Conservation (phyloP, 1,140 invertebrate species). For the Adelges cooleyi region DNA sequence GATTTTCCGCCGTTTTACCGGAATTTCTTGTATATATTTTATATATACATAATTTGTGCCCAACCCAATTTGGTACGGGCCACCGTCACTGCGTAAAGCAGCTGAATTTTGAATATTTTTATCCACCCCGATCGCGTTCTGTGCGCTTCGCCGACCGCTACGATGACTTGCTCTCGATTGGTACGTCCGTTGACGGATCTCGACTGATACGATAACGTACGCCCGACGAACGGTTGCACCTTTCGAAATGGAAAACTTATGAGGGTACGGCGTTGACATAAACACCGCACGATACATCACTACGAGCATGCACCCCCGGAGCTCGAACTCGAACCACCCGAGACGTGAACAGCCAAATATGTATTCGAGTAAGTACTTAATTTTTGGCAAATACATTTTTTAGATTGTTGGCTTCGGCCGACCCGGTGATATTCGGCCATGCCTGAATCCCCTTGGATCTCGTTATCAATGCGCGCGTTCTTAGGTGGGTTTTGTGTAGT, state of each 20-base stretch:
- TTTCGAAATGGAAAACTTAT: neutral
- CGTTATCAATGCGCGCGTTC: too few species aligned
- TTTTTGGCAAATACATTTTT: too few species aligned
- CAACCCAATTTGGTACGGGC: conserved; percentile 23
- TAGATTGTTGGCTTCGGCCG: too few species aligned
- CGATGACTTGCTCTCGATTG: conserved; percentile 14
- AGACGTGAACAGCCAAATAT: neutral
- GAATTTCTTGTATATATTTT: conserved; percentile 6
- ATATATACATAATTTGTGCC: conserved; percentile 25
- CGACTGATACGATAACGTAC: conserved; percentile 18
- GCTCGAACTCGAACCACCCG: neutral
- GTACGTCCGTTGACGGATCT: conserved; percentile 21
- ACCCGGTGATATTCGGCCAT: too few species aligned
- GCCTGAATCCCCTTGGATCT: too few species aligned
- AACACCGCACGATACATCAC: neutral
- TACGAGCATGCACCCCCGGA: neutral
- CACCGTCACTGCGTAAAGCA: neutral
- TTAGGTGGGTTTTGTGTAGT: too few species aligned
- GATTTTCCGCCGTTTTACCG: neutral
- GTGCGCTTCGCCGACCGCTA: neutral
- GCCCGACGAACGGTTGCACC: neutral
- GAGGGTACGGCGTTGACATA: neutral
- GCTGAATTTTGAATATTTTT: neutral
- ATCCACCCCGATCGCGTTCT: conserved; percentile 14
- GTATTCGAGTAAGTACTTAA: neutral